A percentile compares a stretch with the other conserved stretches of the same genome.
Evolutionary conservation across 2,113 vertebrate species (phyloP).

Genomic region (Scytalopus superciliaris): DNA sequence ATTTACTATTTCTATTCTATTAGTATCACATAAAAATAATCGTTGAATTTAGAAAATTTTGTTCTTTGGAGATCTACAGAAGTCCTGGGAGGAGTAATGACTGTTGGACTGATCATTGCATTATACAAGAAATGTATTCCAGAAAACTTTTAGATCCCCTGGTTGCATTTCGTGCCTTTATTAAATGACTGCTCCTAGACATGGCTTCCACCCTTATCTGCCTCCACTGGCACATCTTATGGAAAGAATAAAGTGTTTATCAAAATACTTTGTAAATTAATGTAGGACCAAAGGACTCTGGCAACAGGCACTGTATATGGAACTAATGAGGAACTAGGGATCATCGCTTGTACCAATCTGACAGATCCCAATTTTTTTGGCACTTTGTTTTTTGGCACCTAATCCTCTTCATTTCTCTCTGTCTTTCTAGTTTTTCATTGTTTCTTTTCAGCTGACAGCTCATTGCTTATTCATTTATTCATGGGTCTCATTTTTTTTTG

Average conservation of each 20-base stretch:
- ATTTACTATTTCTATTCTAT: background rate
- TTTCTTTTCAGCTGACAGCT: background rate
- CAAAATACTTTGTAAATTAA: conserved; percentile 23
- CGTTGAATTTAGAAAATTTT: background rate
- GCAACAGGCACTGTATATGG: background rate
- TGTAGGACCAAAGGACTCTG: conserved; percentile 6
- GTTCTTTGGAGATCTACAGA: background rate
- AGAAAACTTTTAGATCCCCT: background rate
- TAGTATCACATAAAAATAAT: background rate
- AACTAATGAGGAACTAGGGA: conserved; percentile 11
- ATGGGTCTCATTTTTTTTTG: background rate
- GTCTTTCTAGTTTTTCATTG: conserved; percentile 5
- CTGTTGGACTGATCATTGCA: background rate
- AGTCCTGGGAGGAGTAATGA: background rate
- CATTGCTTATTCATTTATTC: conserved; percentile 6
- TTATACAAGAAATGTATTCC: background rate
- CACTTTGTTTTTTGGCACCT: background rate
- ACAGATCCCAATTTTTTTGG: conserved; percentile 16
- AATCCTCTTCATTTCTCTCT: background rate
- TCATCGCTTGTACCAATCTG: background rate
- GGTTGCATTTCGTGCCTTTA: background rate
- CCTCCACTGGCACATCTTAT: background rate
- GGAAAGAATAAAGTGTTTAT: background rate
- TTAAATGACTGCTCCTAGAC: background rate
- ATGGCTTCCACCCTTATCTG: background rate